Base-by-base conservation (phyloP, 2,113 vertebrate genomes). In the Stictonetta naevosa region DNA sequence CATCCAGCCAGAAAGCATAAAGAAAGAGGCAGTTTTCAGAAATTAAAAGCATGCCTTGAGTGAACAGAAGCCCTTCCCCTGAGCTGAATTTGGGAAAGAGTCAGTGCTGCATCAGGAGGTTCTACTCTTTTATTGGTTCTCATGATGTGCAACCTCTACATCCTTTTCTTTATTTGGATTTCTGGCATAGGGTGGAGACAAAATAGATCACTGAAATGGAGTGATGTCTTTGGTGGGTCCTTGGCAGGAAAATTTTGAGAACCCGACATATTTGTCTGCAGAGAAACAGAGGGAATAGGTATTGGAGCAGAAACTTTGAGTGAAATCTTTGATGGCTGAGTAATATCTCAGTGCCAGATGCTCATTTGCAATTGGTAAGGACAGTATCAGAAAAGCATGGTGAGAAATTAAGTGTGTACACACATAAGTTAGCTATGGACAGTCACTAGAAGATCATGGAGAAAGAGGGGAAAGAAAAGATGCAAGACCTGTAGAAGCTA, bases 41-140 rank as follows among this genome's bases (percentile, higher is more conserved):
- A 40, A 31, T 26, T 44, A 48, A 69, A 62, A 11, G 31, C 67
- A 48, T 62, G 2, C 72, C 59, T 38, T 42, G 26, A 22, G 3
- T 4, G 6, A 71, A 25, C 2, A 19, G 1, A 4, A 2, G 3
- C 1, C 11, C 10, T 92, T 92, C 4, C 4, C 2, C 20, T 73
- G 22, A 13, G 11, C 23, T 72, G 52, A 62, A 28, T 75, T 63
- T 44, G 8, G 10, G 23, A 60, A 83, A 55, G 11, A 72, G 16
- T 29, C 6, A 34, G 11, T 56, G 17, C 3, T 55, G 10, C 34
- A 22, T 50, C 10, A 68, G 31, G 12, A 50, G 8, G 1, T 4
- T 2, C 4, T n/a, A 8, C 1, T 69, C 34, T 66, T 72, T 73
- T 11, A 59, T 46, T 46, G 19, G 5, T 79, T 10, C 6, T 18